Evolutionary conservation across 1,140 invertebrate species (phyloP), one percentile per base, ranked within the genome.

Genomic region (Mylabris phalerata): DNA sequence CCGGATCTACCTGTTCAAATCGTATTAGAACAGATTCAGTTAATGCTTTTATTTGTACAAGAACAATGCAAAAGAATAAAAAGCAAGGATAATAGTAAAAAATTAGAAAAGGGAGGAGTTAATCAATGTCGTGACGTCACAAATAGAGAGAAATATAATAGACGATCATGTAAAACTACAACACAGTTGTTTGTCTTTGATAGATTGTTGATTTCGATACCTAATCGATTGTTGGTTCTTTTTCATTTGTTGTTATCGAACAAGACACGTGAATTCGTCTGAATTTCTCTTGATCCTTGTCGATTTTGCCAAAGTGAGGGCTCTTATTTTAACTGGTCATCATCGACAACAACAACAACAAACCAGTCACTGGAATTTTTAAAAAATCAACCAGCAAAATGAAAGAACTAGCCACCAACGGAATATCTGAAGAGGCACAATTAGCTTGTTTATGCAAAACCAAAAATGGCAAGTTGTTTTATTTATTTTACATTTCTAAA

Each of bases 81-180:
- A 62, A 62, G 60, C 60, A 62, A 62, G 60, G 60, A 62, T 62
- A 58, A 58, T 61, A 41, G 44, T 55, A 50, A 58, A 49, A 61
- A 61, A 61, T 61, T 61, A 60, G 60, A 61, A 61, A 61, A 58
- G 60, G 60, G 60, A 62, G 60, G 60, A 62, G 60, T 58, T 48
- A 50, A 58, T 57, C 60, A 62, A 62, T 62, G 60, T 42, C 60
- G 60, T 62, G 60, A 62, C 60, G 60, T 62, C 60, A 62, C 26
- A 24, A 43, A 24, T 48, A 27, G 50, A 51, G 49, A 54, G 56
- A 55, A 58, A 62, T 62, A 62, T 58, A 62, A 58, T 54, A 62
- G 43, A 58, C 51, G 51, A 54, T 54, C 51, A 54, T 54, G 51
- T 54, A 54, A 54, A 54, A 32, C 32, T 32, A 32, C 32, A 4